Evolutionary conservation across 1,140 invertebrate genomes (phyloP), one percentile per base, ranked within the genome.

Genomic region (Drosophila insularis): DNA sequence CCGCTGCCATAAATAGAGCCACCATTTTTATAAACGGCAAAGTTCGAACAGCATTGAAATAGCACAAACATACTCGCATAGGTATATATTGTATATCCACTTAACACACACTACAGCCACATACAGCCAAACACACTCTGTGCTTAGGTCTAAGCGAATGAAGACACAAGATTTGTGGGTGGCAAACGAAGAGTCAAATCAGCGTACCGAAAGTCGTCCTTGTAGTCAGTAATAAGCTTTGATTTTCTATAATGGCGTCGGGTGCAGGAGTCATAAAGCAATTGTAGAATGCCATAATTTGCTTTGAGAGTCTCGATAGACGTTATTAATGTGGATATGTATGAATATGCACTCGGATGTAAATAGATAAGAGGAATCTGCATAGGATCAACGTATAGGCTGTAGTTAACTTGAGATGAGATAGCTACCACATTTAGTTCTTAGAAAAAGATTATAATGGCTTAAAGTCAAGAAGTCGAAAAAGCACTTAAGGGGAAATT

Each of bases 151-250:
- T 75, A 69, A 59, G 23, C 19, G 13, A 43, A 35, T 19, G 60
- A 21, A 56, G 19, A 40, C 19, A 64, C 35, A 17, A 32, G 61
- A 21, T 21, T 4, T 46, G 46, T 31, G 39, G 50, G 14, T 4
- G 67, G 39, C 61, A 61, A 63, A 39, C 13, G 50, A 46, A 56
- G 61, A 68, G 67, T 64, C 59, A 76, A 76, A 74, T 76, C 73
- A 74, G 73, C 73, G 73, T 67, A 70, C 66, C 72, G 73, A 77
- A 73, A 77, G 74, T 77, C 74, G 74, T 77, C 73, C 74, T 77
- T 76, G 67, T 71, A 77, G 67, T 76, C 61, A 54, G 68, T 77
- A 74, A 78, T 78, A 78, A 78, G 76, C 76, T 78, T 78, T 77
- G 76, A 78, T 78, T 78, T 78, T 63, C 76, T 72, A 54, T 68